phyloP scores from a whole-genome alignment of 1,140 invertebrate genomes.

The Drosophila gunungcola region DNA sequence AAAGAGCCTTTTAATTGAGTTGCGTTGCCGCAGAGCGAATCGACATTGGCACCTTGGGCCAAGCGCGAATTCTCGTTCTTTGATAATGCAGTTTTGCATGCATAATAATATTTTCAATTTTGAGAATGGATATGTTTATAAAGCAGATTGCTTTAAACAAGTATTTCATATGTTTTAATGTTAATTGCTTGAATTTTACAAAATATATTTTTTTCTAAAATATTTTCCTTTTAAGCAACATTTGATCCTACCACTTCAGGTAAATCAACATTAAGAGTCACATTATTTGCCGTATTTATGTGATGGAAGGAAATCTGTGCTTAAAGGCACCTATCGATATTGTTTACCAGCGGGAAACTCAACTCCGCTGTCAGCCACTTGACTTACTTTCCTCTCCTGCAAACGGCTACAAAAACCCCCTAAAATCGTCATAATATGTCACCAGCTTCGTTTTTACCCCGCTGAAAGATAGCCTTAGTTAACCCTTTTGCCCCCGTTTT shows the following conservation, averaged over 20 bases:
- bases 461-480: no score
- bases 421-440: conserved; percentile 29
- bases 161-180: no score
- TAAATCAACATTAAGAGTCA: not conserved
- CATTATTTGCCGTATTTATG: no score
- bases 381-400: conserved; percentile 5
- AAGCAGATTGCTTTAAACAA: not conserved
- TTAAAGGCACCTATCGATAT: conserved; percentile 16
- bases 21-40: not conserved
- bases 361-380: conserved; percentile 16
- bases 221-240: no score
- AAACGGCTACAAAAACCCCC: not conserved
- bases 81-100: not conserved
- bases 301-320: not conserved
- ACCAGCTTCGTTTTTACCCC: not conserved
- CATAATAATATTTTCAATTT: not conserved
- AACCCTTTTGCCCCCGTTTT: not conserved
- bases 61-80: not conserved
- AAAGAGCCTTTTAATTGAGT: conserved; percentile 32
- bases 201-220: no score
- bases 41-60: conserved; percentile 1
- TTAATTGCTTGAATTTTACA: no score
- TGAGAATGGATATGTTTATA: not conserved
- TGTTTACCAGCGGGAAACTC: conserved; percentile 7
- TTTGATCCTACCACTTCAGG: not conserved